Evolutionary conservation across 2,888 invertebrate species (phyloP).

Genomic region (Melanophora roralis): DNA sequence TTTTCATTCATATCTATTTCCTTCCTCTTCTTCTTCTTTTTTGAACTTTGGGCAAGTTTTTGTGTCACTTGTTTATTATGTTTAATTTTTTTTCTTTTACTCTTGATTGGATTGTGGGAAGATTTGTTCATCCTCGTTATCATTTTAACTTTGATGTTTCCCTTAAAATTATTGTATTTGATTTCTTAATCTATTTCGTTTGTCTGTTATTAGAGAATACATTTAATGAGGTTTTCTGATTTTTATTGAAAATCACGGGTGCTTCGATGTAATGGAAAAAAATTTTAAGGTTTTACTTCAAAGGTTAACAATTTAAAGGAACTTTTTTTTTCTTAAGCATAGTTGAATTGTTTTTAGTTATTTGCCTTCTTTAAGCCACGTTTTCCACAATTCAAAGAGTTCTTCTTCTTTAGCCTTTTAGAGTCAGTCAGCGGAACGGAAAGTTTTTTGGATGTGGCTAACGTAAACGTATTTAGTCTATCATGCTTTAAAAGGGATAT

Average conservation of each 20-base stretch:
- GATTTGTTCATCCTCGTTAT: not conserved
- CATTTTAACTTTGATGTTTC: slow-evolving; percentile 41
- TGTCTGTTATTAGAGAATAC: not conserved
- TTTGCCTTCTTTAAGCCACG: too few relatives aligned
- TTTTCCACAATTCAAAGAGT: too few relatives aligned
- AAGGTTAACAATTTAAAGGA: too few relatives aligned
- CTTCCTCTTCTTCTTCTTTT: not conserved
- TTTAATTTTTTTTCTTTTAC: not conserved
- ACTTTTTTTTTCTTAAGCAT: too few relatives aligned
- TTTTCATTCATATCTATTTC: slow-evolving; percentile 48
- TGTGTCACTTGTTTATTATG: slow-evolving; percentile 19
- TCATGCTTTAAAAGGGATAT: too few relatives aligned
- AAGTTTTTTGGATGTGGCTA: too few relatives aligned
- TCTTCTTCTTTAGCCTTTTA: too few relatives aligned
- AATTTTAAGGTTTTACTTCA: too few relatives aligned
- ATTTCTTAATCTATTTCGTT: slow-evolving; percentile 29
- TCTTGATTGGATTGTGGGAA: slow-evolving; percentile 36
- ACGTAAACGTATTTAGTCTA: too few relatives aligned
- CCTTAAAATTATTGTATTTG: slow-evolving; percentile 37
- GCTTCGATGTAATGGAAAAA: not conserved
- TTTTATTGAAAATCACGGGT: not conserved
- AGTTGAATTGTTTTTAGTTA: too few relatives aligned
- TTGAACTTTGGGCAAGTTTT: not conserved
- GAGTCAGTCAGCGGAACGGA: too few relatives aligned
- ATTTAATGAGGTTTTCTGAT: slow-evolving; percentile 6